Percentiles rank a stretch among this genome's conserved stretches.
phyloP scores from a whole-genome alignment of 2,113 vertebrate genomes.

The Pteronura brasiliensis region DNA sequence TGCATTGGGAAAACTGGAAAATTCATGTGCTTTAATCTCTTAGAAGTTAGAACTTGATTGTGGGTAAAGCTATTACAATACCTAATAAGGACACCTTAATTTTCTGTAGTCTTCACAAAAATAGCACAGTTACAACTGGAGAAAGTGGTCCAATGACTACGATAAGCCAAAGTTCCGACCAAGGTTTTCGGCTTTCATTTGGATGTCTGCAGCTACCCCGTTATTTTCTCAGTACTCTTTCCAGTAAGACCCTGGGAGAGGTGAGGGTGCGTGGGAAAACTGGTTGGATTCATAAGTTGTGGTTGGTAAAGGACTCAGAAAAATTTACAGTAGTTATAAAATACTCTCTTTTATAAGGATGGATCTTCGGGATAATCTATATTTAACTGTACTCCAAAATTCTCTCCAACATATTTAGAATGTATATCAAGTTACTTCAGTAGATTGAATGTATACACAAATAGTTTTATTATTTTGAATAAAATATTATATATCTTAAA shows the following conservation, averaged over 20 bases:
- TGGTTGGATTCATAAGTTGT: not conserved
- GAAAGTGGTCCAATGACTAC: not conserved
- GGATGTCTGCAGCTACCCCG: not conserved
- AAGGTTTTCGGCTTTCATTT: not conserved
- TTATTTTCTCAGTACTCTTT: not conserved
- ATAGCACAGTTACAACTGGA: slow-evolving; percentile 2
- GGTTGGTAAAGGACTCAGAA: not conserved
- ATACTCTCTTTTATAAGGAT: slow-evolving; percentile 27
- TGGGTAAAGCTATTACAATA: not conserved
- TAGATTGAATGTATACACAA: not conserved
- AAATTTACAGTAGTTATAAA: not conserved
- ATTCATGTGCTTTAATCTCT: not conserved
- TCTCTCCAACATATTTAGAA: not conserved
- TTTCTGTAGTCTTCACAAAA: slow-evolving; percentile 31
- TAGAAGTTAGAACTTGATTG: not conserved
- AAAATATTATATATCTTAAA: not conserved
- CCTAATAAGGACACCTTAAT: slow-evolving; percentile 35
- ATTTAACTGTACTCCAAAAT: slow-evolving; percentile 25
- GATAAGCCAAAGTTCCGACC: not conserved
- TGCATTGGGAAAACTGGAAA: not conserved
- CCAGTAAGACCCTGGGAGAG: not conserved
- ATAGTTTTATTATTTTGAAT: slow-evolving; percentile 3
- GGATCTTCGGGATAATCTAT: slow-evolving; percentile 14
- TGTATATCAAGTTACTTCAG: not conserved
- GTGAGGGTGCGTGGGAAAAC: not conserved